Percentiles rank a stretch among this genome's conserved stretches.
Evolutionary conservation across 2,888 invertebrate genomes (phyloP).

Genomic region (Seira musarum): DNA sequence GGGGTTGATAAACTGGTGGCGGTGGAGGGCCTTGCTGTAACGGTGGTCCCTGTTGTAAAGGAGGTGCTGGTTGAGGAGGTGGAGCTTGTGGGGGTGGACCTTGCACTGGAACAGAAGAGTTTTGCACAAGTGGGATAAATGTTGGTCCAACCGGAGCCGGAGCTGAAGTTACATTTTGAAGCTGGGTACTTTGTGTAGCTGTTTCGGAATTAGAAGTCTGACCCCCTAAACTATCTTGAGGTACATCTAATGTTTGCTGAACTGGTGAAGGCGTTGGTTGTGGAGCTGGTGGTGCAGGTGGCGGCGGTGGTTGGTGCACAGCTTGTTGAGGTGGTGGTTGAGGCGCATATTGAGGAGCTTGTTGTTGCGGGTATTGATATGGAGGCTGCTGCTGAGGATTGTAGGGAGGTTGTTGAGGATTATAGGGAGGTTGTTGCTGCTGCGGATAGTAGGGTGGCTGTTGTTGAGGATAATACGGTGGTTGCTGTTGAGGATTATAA

Average conservation of each 20-base stretch:
- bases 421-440: not conserved
- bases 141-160: not conserved
- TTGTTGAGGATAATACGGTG: not conserved
- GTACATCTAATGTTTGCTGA: not conserved
- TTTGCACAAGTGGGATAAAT: not conserved
- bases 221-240: not conserved
- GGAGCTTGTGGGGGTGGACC: not conserved
- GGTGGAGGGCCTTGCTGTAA: too few species aligned
- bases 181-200: not conserved
- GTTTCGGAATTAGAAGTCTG: not conserved
- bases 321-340: conserved; percentile 1
- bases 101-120: not conserved
- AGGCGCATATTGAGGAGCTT: not conserved
- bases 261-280: not conserved
- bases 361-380: not conserved
- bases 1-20: not conserved
- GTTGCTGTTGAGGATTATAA: conserved; percentile 11
- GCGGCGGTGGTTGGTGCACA: not conserved
- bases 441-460: not conserved
- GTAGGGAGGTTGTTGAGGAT: not conserved
- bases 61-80: not conserved
- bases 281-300: not conserved
- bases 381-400: conserved; percentile 15
- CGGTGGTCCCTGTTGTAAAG: not conserved
- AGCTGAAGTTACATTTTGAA: too few species aligned